Evolutionary conservation across 2,888 invertebrate genomes (phyloP).

Genomic region (Teinopalpus imperialis): DNA sequence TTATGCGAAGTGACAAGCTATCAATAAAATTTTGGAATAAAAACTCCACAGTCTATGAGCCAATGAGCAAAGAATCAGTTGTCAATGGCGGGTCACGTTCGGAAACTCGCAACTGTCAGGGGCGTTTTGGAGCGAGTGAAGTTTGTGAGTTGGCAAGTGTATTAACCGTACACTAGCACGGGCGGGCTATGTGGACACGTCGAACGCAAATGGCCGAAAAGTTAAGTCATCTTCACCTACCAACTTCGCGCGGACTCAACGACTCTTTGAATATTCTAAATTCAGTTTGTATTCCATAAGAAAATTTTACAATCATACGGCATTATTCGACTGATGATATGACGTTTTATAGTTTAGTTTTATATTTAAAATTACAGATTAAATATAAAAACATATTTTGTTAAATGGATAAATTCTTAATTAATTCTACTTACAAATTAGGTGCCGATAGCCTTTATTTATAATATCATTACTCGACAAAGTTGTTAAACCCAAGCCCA

Average conservation of each 20-base stretch:
- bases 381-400: not conserved
- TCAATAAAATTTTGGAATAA: slow-evolving; percentile 13
- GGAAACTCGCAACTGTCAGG: slow-evolving; percentile 56
- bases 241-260: slow-evolving; percentile 30
- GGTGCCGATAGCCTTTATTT: slow-evolving; percentile 19
- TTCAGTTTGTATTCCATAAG: no score
- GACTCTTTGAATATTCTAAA: slow-evolving; percentile 14
- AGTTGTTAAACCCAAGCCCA: slow-evolving; percentile 25
- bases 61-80: slow-evolving; percentile 33
- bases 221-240: slow-evolving; percentile 34
- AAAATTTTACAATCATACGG: no score
- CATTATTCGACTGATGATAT: no score
- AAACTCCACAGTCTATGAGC: no score
- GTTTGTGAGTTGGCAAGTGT: slow-evolving; percentile 58
- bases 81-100: slow-evolving; percentile 57
- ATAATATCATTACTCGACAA: slow-evolving; percentile 13
- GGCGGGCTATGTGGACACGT: slow-evolving; percentile 38
- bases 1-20: not conserved
- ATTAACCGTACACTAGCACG: slow-evolving; percentile 55
- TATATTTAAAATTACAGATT: not conserved
- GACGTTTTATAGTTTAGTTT: no score
- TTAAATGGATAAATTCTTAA: no score
- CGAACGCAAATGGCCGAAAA: slow-evolving; percentile 47
- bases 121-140: slow-evolving; percentile 49
- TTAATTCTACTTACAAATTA: slow-evolving; percentile 12